Conservation (phyloP, 2,797 vertebrate genomes). For the Rhinella marina region DNA sequence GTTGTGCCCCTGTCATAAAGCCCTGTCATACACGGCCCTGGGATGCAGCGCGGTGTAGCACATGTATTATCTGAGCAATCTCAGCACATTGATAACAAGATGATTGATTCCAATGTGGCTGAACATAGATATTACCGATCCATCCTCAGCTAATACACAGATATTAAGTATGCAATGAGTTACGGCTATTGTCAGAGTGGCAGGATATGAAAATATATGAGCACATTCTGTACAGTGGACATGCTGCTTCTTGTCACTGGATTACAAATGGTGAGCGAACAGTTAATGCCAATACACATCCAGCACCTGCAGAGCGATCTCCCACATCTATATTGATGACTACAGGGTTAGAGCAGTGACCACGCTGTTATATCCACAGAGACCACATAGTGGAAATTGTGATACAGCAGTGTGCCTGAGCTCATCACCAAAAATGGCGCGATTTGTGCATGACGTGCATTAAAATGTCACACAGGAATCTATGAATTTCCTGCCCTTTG, state of each 20-base stretch:
- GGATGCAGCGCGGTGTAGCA: not conserved
- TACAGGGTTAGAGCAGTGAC: not conserved
- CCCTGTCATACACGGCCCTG: not conserved
- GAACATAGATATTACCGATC: constrained; percentile 41
- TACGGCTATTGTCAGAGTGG: constrained; percentile 44
- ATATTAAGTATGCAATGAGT: constrained; percentile 49
- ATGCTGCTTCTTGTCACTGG: constrained; percentile 37
- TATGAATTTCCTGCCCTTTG: no score
- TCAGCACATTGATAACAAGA: constrained; percentile 48
- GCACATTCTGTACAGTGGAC: constrained; percentile 54
- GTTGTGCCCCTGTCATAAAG: not conserved
- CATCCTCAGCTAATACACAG: constrained; percentile 59
- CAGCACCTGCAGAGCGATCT: not conserved
- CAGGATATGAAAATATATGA: constrained; percentile 56
- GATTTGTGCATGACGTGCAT: no score
- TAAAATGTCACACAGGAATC: no score
- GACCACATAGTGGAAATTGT: not conserved
- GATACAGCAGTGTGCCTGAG: not conserved
- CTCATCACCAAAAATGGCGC: no score
- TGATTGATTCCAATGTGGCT: constrained; percentile 57
- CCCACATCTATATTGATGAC: not conserved
- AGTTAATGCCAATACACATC: not conserved
- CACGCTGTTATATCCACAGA: not conserved
- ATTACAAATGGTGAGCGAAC: constrained; percentile 4
- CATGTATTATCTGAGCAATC: constrained; percentile 2